Base-by-base conservation (phyloP, 2,113 vertebrate species). In the Erpornis zantholeuca region DNA sequence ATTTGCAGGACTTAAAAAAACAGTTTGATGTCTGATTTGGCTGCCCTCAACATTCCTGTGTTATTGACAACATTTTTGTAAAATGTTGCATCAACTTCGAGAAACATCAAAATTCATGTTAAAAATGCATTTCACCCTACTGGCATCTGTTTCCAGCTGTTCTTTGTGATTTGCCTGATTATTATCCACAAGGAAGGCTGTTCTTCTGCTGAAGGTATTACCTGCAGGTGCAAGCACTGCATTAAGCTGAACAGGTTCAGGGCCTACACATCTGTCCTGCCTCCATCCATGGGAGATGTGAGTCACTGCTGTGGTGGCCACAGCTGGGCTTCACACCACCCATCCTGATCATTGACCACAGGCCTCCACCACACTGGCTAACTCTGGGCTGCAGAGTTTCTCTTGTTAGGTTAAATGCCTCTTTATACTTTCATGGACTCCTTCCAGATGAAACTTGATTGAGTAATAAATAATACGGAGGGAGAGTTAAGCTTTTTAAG, bases 401-500 rank as follows among this genome's bases (percentile, higher is more conserved):
- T 90, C 63, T 59, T 35, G 19, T 49, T 65, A 61, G 33, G 11
- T 71, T 92, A 47, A 92, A 89, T 38, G 8, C 35, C 64, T 81
- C 60, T 56, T 61, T 59, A 9, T 86, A 44, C 72, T 79, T 60
- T 65, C 15, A 21, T 56, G 70, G 70, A 23, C n/a, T 80, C 57
- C 65, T 76, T 88, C 77, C 72, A 77, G 77, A 70, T 63, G 47
- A 61, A 88, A 86, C 52, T 73, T 12, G 15, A 65, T 72, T 1
- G 4, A 61, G 68, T 81, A 78, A 86, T 86, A 86, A 88, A 91
- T 82, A 84, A 45, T 59, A 57, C 2, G 19, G 52, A 94, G 50
- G 22, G 68, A 72, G 76, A 91, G 28, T 86, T 92, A 95, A 91
- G 89, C 71, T 88, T 95, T 96, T 80, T 66, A 65, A 83, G 12